A percentile compares a stretch with the other conserved stretches of the same genome.
These are phyloP conservation scores for Engraulis encrasicolus DNA, from an alignment of 2,113 vertebrate species.

Conservation along the genomic window DNA sequence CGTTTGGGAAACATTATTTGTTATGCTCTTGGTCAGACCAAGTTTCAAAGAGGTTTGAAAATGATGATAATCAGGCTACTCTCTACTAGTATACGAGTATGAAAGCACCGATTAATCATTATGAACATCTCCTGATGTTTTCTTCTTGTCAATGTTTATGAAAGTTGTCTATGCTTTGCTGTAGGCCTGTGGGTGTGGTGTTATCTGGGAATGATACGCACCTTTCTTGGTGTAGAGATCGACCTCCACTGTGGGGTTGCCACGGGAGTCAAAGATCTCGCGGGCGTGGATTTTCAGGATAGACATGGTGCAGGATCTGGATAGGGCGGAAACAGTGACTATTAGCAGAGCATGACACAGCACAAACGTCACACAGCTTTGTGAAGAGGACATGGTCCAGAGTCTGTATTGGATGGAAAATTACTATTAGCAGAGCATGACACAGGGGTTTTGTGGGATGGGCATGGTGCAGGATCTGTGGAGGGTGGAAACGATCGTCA, in stretches of 20 bases:
- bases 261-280: constrained; percentile 97
- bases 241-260: constrained; percentile 98
- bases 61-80: no score
- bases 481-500: no score
- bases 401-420: no score
- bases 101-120: background rate
- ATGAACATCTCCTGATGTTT: background rate
- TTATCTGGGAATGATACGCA: constrained; percentile 52
- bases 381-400: no score
- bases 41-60: no score
- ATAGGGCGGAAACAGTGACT: constrained; percentile 10
- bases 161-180: background rate
- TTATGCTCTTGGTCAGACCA: no score
- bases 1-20: no score
- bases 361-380: no score
- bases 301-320: constrained; percentile 86
- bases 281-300: constrained; percentile 87
- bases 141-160: background rate
- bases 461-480: constrained; percentile 80
- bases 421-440: no score
- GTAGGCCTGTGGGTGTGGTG: background rate
- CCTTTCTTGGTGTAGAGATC: constrained; percentile 92
- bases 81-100: background rate
- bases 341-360: background rate
- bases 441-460: constrained; percentile 86